Base-by-base conservation (phyloP, 2,113 vertebrate genomes). In the Clarias magur region DNA sequence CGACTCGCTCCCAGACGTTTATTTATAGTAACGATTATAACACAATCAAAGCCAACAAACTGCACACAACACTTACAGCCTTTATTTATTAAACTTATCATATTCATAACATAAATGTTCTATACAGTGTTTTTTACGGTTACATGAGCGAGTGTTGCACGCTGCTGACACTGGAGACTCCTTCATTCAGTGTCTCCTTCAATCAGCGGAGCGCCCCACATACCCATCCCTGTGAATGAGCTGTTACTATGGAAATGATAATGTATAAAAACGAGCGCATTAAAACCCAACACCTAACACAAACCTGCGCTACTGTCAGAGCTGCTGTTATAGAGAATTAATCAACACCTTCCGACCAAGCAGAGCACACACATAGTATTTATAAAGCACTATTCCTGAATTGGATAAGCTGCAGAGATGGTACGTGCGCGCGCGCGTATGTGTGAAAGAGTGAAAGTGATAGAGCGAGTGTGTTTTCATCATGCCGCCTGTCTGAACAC, bases 401-500 rank as follows among this genome's bases (percentile, higher is more conserved):
- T 30, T 16, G 76, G 56, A 10, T 17, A 7, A 79, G 53, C 72
- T 17, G 23, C 53, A 57, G 53, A 0, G 8, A 23, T 5, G 4
- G 5, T 27, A 30, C 34, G 54, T 59, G 30, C 62, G 80, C 42
- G 80, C 60, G 80, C 13, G 80, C 57, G 76, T 56, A 53, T 79
- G 53, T 79, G 76, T 79, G 53, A 34, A 15, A n/a, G 42, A 21
- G 81, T n/a, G 82, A 59, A 75, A 59, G 17, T 79, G 73, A 76
- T 15, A 27, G 80, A 30, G 81, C 68, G 60, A 75, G 67, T 48
- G 75, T 87, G 75, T 84, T 87, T 87, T 89, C 72, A 90, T 85
- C 88, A 76, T 86, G 83, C 87, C 82, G 79, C 34, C 75, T 76
- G 79, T 76, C 85, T 68, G 76, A 73, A 76, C 86, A 25, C 72